These are phyloP conservation scores for Lepidocyrtoides sp. DNA, from an alignment of 2,888 invertebrate genomes.

Conservation along the genomic window DNA sequence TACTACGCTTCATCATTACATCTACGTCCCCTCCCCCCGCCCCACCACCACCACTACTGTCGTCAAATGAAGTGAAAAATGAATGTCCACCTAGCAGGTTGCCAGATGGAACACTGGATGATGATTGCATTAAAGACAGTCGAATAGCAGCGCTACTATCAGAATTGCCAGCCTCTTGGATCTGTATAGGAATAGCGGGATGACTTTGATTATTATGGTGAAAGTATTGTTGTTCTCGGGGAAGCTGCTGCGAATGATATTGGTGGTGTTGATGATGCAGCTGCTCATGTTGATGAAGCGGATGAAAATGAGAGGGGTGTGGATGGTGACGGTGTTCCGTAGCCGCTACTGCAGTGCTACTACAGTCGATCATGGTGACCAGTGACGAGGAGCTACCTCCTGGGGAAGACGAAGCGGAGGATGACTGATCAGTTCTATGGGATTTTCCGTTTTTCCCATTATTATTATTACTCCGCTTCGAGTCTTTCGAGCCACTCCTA, in stretches of 20 bases:
- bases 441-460: conserved; percentile 82
- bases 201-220: conserved; percentile 51
- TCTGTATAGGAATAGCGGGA: conserved; percentile 59
- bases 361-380: conserved; percentile 66
- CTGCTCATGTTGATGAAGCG: conserved; percentile 57
- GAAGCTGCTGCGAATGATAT: conserved; percentile 51
- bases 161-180: conserved; percentile 46
- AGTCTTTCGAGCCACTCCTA: conserved; percentile 80
- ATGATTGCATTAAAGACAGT: conserved; percentile 58
- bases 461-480: conserved; percentile 78
- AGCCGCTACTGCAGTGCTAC: conserved; percentile 31
- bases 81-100: conserved; percentile 40
- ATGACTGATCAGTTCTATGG: conserved; percentile 79
- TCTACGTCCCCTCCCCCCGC: conserved; percentile 49
- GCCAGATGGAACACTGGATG: conserved; percentile 55
- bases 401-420: conserved; percentile 79
- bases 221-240: conserved; percentile 60
- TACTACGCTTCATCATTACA: conserved; percentile 62
- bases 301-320: conserved; percentile 21
- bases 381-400: conserved; percentile 75
- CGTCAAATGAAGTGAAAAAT: conserved; percentile 63
- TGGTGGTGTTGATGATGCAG: conserved; percentile 52
- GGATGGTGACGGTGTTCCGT: conserved; percentile 48
- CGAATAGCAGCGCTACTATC: conserved; percentile 32
- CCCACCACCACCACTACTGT: conserved; percentile 46